phyloP scores from a whole-genome alignment of 64 coral and sea anemone genomes.

The Montipora efflorescens region DNA sequence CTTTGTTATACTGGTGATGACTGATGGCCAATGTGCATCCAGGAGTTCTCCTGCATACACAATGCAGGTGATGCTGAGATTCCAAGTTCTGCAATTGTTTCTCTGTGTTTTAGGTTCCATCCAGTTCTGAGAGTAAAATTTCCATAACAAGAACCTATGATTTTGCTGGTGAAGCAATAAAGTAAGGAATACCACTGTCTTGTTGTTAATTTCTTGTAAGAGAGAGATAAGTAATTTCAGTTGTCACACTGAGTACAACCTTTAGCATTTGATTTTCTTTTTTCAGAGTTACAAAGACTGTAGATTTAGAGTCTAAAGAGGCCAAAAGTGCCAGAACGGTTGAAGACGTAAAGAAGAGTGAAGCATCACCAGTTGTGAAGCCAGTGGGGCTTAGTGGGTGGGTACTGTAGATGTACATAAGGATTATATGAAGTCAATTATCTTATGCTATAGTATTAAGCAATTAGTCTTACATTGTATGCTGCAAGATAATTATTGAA shows the following conservation, averaged over 20 bases:
- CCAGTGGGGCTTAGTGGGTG: neutral
- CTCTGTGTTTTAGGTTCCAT: neutral
- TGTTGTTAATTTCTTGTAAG: neutral
- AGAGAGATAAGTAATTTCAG: neutral
- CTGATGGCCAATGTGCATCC: no score
- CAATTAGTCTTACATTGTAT: no score
- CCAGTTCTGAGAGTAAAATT: slow-evolving; percentile 58
- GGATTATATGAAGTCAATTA: no score
- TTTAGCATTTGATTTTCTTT: neutral
- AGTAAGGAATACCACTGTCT: slow-evolving; percentile 25
- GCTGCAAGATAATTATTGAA: no score
- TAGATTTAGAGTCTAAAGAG: slow-evolving; percentile 74
- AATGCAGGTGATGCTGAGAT: neutral
- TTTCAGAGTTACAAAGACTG: slow-evolving; percentile 84
- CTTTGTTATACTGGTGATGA: no score
- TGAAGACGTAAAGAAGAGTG: slow-evolving; percentile 46
- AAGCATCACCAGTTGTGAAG: neutral
- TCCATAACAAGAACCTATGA: slow-evolving; percentile 89
- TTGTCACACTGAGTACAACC: neutral
- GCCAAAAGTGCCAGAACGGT: slow-evolving; percentile 29
- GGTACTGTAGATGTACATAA: neutral
- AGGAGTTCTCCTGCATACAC: neutral
- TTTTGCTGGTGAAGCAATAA: slow-evolving; percentile 91
- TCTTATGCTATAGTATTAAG: no score
- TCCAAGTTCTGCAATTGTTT: neutral